Conservation (phyloP, 2,797 vertebrate genomes). For the Mormyrus proboscirostris region DNA sequence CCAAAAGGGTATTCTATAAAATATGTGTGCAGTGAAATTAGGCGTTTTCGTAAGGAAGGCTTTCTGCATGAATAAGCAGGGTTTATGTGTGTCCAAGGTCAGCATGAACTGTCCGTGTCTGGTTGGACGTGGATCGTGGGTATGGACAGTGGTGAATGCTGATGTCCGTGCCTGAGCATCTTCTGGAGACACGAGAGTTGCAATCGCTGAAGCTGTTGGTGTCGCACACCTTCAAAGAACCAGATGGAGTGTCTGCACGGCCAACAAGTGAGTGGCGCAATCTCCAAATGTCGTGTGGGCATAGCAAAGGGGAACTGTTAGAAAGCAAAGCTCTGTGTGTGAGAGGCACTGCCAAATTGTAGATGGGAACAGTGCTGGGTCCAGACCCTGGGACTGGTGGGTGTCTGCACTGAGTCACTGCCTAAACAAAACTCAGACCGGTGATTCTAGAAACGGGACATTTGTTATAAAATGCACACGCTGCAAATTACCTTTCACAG, state of each 20-base stretch:
- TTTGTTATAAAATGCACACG: conserved; percentile 41
- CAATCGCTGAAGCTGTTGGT: background rate
- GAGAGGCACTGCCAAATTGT: conserved; percentile 17
- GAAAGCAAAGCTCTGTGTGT: conserved; percentile 16
- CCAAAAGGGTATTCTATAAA: conserved; percentile 41
- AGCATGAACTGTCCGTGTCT: background rate
- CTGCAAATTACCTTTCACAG: conserved; percentile 38
- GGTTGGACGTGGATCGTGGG: background rate
- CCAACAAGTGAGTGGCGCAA: conserved; percentile 5
- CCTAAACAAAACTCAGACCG: conserved; percentile 13
- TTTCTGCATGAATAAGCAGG: background rate
- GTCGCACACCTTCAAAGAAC: background rate
- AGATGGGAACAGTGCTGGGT: background rate
- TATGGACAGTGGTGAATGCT: background rate
- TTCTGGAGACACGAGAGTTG: background rate
- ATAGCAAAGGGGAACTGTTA: conserved; percentile 14
- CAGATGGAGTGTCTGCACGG: background rate
- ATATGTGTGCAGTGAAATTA: conserved; percentile 28
- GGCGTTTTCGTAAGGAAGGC: background rate
- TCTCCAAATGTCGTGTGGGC: conserved; percentile 6
- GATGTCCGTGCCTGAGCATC: background rate
- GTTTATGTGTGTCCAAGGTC: background rate
- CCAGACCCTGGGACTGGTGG: conserved; percentile 8
- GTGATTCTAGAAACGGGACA: conserved; percentile 34
- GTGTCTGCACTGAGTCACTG: conserved; percentile 27